These are phyloP conservation scores for Amyelois transitella DNA, from an alignment of 1,140 invertebrate genomes.

Conservation along the genomic window DNA sequence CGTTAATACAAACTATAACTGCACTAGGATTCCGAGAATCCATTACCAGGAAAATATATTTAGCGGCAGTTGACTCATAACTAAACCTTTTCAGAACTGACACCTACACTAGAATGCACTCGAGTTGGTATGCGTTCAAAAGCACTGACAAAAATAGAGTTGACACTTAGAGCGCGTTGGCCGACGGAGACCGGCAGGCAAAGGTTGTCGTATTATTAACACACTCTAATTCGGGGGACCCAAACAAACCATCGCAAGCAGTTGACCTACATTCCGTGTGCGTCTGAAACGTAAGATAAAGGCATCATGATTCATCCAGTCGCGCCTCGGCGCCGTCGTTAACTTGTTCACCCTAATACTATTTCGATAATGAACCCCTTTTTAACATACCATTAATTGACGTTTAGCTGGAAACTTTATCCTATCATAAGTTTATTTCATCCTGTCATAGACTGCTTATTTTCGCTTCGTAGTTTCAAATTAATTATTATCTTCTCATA, in stretches of 20 bases:
- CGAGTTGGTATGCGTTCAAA: conserved; percentile 23
- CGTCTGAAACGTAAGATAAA: conserved; percentile 42
- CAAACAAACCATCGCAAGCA: conserved; percentile 66
- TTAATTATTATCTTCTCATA: too few relatives aligned
- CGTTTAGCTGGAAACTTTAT: too few relatives aligned
- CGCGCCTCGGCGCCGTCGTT: conserved; percentile 17
- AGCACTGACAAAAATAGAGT: conserved; percentile 33
- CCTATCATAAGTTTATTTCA: too few relatives aligned
- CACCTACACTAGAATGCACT: conserved; percentile 19
- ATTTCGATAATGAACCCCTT: background rate
- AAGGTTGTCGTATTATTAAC: conserved; percentile 60
- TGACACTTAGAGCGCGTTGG: conserved; percentile 18
- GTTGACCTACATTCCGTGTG: conserved; percentile 55
- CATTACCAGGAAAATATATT: background rate
- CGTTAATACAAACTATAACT: background rate
- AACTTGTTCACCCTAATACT: background rate
- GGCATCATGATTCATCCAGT: conserved; percentile 50
- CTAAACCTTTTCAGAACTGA: conserved; percentile 3
- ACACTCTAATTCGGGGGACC: conserved; percentile 60
- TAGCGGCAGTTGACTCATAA: background rate
- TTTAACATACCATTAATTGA: too few relatives aligned
- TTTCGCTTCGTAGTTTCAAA: too few relatives aligned
- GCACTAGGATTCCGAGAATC: background rate
- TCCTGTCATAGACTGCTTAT: too few relatives aligned
- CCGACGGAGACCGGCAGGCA: conserved; percentile 27